Evolutionary conservation across 2,888 invertebrate species (phyloP).

Genomic region (Pachydiplax longipennis): DNA sequence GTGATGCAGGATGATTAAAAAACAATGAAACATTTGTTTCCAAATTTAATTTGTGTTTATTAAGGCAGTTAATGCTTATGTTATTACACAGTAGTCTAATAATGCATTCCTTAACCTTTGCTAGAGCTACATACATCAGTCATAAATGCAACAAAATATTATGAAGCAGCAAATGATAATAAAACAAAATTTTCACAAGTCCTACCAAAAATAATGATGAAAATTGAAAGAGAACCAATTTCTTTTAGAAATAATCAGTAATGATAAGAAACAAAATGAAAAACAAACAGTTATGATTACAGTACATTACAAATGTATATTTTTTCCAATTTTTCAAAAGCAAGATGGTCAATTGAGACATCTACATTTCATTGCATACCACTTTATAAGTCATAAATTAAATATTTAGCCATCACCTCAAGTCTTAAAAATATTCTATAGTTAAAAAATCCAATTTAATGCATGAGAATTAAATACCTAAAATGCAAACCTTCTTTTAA

Average conservation of each 20-base stretch:
- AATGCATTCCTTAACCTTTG: slow-evolving; percentile 40
- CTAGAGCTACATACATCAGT: slow-evolving; percentile 37
- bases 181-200: slow-evolving; percentile 6
- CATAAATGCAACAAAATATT: slow-evolving; percentile 44
- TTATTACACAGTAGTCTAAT: slow-evolving; percentile 42
- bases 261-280: not conserved
- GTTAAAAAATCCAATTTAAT: slow-evolving; percentile 9
- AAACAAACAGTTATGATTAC: not conserved
- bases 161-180: slow-evolving; percentile 37
- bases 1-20: slow-evolving; percentile 34
- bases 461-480: slow-evolving; percentile 1
- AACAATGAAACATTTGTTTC: slow-evolving; percentile 31
- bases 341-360: not conserved
- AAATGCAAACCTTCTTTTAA: not conserved
- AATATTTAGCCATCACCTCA: slow-evolving; percentile 32
- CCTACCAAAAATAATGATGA: slow-evolving; percentile 18
- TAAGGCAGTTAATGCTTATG: slow-evolving; percentile 42
- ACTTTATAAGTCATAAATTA: slow-evolving; percentile 20
- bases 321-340: not conserved
- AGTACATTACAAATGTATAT: slow-evolving; percentile 19
- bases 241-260: not conserved
- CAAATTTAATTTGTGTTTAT: slow-evolving; percentile 33
- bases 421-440: not conserved
- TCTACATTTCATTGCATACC: not conserved
- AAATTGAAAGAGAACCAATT: slow-evolving; percentile 8